Evolutionary conservation across 2,888 invertebrate genomes (phyloP), one percentile per base, ranked within the genome.

Genomic region (Salticus scenicus): DNA sequence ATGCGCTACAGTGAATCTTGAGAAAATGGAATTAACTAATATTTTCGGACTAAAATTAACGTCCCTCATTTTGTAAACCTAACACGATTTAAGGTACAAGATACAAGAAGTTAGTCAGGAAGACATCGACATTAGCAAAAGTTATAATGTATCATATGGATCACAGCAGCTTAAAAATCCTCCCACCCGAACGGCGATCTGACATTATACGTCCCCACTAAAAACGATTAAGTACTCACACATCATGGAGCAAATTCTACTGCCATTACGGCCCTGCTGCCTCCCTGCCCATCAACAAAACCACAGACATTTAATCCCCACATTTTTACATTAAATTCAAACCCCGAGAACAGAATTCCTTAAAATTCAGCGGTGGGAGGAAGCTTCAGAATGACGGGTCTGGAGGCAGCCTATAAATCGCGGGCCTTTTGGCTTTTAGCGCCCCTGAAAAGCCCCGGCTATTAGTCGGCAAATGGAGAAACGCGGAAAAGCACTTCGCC

Each of bases 401-500:
- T 24, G 20, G 8, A n/a, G n/a, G n/a, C 57, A 33, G 71, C n/a
- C 57, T 71, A 82, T 76, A 82, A 76, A 82, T 76, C 75, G 70
- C 51, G 72, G 73, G 80, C 66, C 73, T 66, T n/a, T 80, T 74
- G 81, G 81, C 81, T 74, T 78, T 78, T 78, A 78, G 78, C 78
- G 81, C 71, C 82, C 75, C 28, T 47, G 81, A 69, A 81, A 81
- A 81, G 81, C 81, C 81, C 31, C 81, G 33, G 71, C 82, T 82
- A 82, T 82, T 82, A 82, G 82, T 75, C 70, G 75, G 75, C 75
- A 82, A 82, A 82, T 82, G 82, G 83, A 69, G 67, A 37, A 71
- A 83, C 83, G 24, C 77, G 67, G 77, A 77, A 83, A 83, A 83
- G 83, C 83, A 83, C 83, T 83, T 77, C 77, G 83, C 72, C 66